Conservation (phyloP, 2,113 vertebrate species). For the Clinocottus analis region DNA sequence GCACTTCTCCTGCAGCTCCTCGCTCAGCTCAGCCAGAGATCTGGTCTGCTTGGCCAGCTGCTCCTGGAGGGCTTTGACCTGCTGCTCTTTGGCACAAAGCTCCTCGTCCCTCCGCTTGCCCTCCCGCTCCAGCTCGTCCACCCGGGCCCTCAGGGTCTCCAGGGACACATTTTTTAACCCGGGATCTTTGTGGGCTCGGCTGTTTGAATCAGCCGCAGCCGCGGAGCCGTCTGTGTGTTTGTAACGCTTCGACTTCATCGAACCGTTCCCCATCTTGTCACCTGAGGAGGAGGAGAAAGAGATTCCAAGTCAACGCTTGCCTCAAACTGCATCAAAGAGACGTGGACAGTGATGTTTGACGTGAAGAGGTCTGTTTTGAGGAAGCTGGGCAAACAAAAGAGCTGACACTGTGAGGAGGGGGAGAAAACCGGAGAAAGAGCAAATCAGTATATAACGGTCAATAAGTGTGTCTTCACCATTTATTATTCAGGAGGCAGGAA, state of each 20-base stretch:
- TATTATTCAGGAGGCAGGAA: slow-evolving; percentile 81
- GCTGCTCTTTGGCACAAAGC: slow-evolving; percentile 81
- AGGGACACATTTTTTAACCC: slow-evolving; percentile 47
- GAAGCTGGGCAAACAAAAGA: slow-evolving; percentile 21
- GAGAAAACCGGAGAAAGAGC: slow-evolving; percentile 20
- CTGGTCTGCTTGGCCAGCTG: slow-evolving; percentile 85
- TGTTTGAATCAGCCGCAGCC: slow-evolving; percentile 53
- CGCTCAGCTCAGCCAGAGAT: slow-evolving; percentile 86
- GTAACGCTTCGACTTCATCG: slow-evolving; percentile 88
- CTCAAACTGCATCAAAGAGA: no score
- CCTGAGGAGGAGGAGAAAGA: slow-evolving; percentile 18
- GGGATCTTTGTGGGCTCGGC: slow-evolving; percentile 53
- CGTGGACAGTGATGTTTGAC: slow-evolving; percentile 19
- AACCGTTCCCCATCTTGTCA: slow-evolving; percentile 90
- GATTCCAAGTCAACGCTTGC: neutral
- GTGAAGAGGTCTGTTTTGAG: slow-evolving; percentile 20
- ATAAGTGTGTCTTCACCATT: slow-evolving; percentile 66
- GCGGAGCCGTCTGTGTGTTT: slow-evolving; percentile 77
- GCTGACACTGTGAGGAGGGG: slow-evolving; percentile 29
- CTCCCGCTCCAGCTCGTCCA: slow-evolving; percentile 88
- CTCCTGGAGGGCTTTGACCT: slow-evolving; percentile 85
- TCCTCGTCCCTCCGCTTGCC: slow-evolving; percentile 87
- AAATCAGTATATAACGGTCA: slow-evolving; percentile 60
- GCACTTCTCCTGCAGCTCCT: slow-evolving; percentile 89
- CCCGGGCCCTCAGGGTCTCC: slow-evolving; percentile 81